Conservation (phyloP, 1,140 invertebrate species). For the Geopemphigus sp. region DNA sequence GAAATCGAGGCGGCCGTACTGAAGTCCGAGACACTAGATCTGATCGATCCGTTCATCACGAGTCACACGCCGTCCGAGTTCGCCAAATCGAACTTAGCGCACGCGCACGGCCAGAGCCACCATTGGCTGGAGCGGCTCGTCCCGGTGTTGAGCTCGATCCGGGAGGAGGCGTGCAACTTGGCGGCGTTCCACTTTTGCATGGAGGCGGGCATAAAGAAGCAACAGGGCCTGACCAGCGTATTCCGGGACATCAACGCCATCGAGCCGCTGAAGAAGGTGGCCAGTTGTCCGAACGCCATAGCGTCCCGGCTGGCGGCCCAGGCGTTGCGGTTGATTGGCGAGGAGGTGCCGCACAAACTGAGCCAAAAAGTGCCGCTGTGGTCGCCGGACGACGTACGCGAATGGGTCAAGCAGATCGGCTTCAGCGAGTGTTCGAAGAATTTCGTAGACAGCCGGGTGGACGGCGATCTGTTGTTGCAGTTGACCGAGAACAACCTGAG, state of each 20-base stretch:
- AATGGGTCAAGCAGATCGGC: slow-evolving; percentile 97
- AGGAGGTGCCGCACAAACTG: slow-evolving; percentile 94
- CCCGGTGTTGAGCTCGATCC: slow-evolving; percentile 91
- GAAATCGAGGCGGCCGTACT: slow-evolving; percentile 96
- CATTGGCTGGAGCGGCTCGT: slow-evolving; percentile 92
- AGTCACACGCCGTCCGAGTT: slow-evolving; percentile 93
- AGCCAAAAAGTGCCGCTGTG: slow-evolving; percentile 97
- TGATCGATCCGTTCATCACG: slow-evolving; percentile 95
- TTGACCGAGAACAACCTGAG: slow-evolving; percentile 88
- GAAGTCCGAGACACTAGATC: slow-evolving; percentile 89
- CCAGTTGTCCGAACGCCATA: slow-evolving; percentile 95
- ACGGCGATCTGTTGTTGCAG: slow-evolving; percentile 95
- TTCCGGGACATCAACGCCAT: slow-evolving; percentile 94
- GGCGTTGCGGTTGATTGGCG: slow-evolving; percentile 90
- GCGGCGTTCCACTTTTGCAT: slow-evolving; percentile 99
- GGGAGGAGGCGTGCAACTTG: slow-evolving; percentile 92
- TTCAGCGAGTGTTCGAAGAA: slow-evolving; percentile 79
- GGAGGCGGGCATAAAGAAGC: slow-evolving; percentile 97
- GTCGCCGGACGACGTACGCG: slow-evolving; percentile 92
- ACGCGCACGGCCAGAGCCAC: slow-evolving; percentile 94
- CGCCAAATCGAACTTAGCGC: slow-evolving; percentile 85
- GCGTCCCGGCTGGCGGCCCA: slow-evolving; percentile 97
- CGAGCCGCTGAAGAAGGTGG: slow-evolving; percentile 92
- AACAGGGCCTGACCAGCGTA: slow-evolving; percentile 91
- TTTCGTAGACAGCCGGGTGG: slow-evolving; percentile 89